Evolutionary conservation across 2,113 vertebrate species (phyloP).

Genomic region (Cochlearius cochlearius): DNA sequence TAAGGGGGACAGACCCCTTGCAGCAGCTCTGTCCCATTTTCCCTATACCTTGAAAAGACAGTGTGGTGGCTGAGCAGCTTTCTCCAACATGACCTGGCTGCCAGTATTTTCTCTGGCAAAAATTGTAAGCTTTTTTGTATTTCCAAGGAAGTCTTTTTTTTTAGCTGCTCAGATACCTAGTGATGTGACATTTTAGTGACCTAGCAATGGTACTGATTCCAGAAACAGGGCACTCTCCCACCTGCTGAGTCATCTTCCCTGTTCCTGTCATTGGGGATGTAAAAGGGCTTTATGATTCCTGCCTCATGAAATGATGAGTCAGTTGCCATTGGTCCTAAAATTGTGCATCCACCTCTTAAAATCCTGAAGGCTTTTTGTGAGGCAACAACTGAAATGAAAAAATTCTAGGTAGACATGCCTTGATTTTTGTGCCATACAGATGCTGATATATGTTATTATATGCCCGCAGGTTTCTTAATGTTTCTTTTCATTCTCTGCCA

Average conservation of each 20-base stretch:
- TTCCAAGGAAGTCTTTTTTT: neutral
- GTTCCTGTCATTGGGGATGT: neutral
- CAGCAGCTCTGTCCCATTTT: neutral
- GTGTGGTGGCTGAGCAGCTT: neutral
- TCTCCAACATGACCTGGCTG: neutral
- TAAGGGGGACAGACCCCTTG: neutral
- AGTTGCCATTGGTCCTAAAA: neutral
- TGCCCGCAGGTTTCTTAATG: neutral
- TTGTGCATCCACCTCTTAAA: neutral
- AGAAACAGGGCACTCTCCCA: neutral
- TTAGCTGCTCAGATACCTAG: neutral
- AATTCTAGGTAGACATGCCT: accelerated
- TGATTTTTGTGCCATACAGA: neutral
- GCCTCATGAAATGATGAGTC: neutral
- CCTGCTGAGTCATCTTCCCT: neutral
- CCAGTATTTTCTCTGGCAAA: neutral
- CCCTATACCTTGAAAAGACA: neutral
- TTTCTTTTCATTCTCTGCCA: neutral
- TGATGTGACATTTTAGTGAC: neutral
- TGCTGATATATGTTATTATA: neutral
- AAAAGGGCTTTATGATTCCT: neutral
- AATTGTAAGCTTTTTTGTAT: neutral
- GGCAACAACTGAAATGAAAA: neutral
- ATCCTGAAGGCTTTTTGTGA: neutral
- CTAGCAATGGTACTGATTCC: neutral